phyloP scores from a whole-genome alignment of 92 coral and sea anemone species.

The Zoanthus solanderi region DNA sequence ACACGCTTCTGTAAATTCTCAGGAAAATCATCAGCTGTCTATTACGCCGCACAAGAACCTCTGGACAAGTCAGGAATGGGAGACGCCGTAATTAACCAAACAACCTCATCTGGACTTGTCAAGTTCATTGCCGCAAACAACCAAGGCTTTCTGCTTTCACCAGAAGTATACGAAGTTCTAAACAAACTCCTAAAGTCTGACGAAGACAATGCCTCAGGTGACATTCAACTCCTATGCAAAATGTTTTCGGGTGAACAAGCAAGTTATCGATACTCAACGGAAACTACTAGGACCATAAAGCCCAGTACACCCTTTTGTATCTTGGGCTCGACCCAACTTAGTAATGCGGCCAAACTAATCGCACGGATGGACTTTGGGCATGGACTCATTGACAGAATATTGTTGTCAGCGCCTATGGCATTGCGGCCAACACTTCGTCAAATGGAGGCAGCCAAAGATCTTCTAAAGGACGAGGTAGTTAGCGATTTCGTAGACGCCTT shows the following conservation, averaged over 20 bases:
- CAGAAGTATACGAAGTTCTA: conserved; percentile 53
- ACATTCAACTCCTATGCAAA: conserved; percentile 42
- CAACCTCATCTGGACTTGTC: conserved; percentile 49
- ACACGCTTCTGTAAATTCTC: conserved; percentile 20
- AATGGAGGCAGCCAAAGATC: background rate
- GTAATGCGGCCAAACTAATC: conserved; percentile 39
- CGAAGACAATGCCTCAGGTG: conserved; percentile 54
- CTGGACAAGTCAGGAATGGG: background rate
- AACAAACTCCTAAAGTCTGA: conserved; percentile 53
- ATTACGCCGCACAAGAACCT: conserved; percentile 23
- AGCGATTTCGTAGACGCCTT: conserved; percentile 25
- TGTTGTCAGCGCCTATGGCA: conserved; percentile 44
- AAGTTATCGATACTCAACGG: conserved; percentile 57
- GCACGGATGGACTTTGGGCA: conserved; percentile 52
- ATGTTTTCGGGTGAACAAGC: conserved; percentile 61
- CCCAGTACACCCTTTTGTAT: conserved; percentile 55
- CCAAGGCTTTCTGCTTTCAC: conserved; percentile 37
- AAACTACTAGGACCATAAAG: conserved; percentile 33
- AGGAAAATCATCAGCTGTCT: conserved; percentile 42
- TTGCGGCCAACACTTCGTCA: conserved; percentile 30
- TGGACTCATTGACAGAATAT: conserved; percentile 58
- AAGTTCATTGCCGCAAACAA: conserved; percentile 37
- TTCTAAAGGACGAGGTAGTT: conserved; percentile 13
- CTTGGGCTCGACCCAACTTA: conserved; percentile 55
- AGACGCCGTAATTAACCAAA: conserved; percentile 9